Percentiles rank a stretch among this genome's conserved stretches.
phyloP scores from a whole-genome alignment of 30 jellyfish, hydroid and myxozoan species.

The Cassiopea xamachana region DNA sequence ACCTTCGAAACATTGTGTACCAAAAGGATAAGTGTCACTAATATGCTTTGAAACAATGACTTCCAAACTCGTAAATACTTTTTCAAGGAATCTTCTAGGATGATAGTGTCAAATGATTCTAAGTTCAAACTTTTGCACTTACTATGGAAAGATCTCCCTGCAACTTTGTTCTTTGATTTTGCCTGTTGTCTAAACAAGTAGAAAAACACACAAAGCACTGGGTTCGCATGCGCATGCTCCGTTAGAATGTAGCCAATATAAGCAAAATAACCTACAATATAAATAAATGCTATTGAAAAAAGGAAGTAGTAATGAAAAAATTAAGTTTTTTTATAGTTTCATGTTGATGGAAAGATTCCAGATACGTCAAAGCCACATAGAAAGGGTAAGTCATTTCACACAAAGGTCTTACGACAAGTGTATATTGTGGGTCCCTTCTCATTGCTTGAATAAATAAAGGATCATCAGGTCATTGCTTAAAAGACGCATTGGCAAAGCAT shows the following conservation, averaged over 20 bases:
- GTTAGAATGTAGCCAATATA: slow-evolving; percentile 81
- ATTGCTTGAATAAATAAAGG: too few species aligned
- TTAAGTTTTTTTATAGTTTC: neutral
- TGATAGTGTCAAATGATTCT: neutral
- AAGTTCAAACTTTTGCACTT: neutral
- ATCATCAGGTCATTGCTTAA: too few species aligned
- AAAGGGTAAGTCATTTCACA: too few species aligned
- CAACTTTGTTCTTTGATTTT: neutral
- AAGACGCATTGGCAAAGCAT: too few species aligned
- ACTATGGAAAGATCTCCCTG: neutral
- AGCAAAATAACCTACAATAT: slow-evolving; percentile 81
- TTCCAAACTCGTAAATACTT: too few species aligned
- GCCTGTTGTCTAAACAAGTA: slow-evolving; percentile 53
- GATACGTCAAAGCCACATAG: neutral
- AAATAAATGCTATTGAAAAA: neutral
- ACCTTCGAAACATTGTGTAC: too few species aligned
- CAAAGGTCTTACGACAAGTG: too few species aligned
- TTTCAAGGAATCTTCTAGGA: too few species aligned
- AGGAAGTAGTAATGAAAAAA: neutral
- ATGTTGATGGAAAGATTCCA: neutral
- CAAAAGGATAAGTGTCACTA: too few species aligned
- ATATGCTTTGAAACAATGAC: too few species aligned
- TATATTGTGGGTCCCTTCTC: too few species aligned
- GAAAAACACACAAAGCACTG: slow-evolving; percentile 77
- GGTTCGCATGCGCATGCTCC: slow-evolving; percentile 93